These are phyloP conservation scores for Coelinius sp. DNA, from an alignment of 2,888 invertebrate species.

Conservation along the genomic window DNA sequence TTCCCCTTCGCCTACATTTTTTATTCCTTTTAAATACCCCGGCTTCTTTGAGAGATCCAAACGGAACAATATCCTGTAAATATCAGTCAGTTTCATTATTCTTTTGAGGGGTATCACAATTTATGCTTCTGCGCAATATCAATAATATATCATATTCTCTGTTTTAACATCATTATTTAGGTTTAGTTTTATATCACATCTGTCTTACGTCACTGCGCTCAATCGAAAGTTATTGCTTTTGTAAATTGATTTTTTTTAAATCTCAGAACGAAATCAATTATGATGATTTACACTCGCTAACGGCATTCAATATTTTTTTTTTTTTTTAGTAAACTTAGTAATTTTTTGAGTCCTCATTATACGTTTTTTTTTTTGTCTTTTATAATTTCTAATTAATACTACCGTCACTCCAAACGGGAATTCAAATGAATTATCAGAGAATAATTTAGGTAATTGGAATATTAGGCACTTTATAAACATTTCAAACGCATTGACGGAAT, in stretches of 20 bases:
- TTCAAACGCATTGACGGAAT: conserved; percentile 35
- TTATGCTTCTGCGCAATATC: conserved; percentile 41
- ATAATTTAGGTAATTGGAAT: conserved; percentile 49
- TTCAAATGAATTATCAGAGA: conserved; percentile 45
- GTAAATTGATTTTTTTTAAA: conserved; percentile 24
- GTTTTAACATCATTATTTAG: conserved; percentile 44
- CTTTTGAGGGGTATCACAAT: conserved; percentile 61
- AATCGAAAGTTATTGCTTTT: conserved; percentile 42
- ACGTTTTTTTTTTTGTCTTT: neutral
- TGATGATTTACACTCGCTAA: conserved; percentile 26
- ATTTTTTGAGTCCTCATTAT: neutral
- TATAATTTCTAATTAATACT: conserved; percentile 44
- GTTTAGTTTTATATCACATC: conserved; percentile 56
- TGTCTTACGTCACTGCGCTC: conserved; percentile 51
- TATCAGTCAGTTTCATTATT: conserved; percentile 64
- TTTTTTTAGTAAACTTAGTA: neutral
- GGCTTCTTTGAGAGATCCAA: conserved; percentile 69
- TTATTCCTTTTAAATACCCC: conserved; percentile 71
- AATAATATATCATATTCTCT: conserved; percentile 30
- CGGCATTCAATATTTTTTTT: conserved; percentile 2
- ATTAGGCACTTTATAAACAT: conserved; percentile 60
- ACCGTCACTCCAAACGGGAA: conserved; percentile 36
- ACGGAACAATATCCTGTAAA: conserved; percentile 70
- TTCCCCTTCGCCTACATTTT: conserved; percentile 63
- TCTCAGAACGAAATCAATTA: conserved; percentile 44